Conservation (phyloP, 2,888 invertebrate species). For the Seladonia tumulorum region DNA sequence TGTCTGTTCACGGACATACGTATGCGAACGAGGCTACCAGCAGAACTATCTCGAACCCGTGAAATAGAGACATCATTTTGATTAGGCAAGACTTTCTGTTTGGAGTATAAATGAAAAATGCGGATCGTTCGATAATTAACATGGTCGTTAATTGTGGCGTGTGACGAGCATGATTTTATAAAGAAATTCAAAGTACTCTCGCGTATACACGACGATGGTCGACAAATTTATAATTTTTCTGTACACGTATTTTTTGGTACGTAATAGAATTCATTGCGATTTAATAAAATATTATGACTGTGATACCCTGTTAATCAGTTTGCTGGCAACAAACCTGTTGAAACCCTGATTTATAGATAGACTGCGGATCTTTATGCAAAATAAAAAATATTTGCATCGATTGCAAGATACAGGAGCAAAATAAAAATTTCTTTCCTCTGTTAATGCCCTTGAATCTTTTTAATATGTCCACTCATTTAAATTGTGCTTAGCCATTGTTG, state of each 20-base stretch:
- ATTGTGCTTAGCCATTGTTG: too few species aligned
- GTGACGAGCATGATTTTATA: not conserved
- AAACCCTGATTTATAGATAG: not conserved
- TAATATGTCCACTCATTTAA: too few species aligned
- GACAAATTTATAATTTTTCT: not conserved
- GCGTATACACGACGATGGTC: too few species aligned
- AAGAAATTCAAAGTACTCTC: too few species aligned
- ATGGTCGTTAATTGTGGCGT: not conserved
- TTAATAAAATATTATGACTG: too few species aligned
- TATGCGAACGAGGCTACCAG: not conserved
- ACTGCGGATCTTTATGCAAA: too few species aligned
- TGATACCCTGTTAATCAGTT: too few species aligned
- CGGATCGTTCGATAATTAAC: not conserved
- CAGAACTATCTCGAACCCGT: not conserved
- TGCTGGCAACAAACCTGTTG: not conserved
- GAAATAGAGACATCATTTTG: constrained; percentile 24
- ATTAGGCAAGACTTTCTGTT: constrained; percentile 5
- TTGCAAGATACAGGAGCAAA: too few species aligned
- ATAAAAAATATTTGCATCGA: too few species aligned
- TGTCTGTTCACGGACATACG: not conserved
- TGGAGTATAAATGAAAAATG: not conserved
- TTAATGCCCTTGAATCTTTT: too few species aligned
- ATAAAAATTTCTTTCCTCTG: too few species aligned
- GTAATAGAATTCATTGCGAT: too few species aligned
- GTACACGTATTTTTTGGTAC: not conserved